phyloP scores from a whole-genome alignment of 2,113 vertebrate genomes.

The Sylvicapra grimmia region DNA sequence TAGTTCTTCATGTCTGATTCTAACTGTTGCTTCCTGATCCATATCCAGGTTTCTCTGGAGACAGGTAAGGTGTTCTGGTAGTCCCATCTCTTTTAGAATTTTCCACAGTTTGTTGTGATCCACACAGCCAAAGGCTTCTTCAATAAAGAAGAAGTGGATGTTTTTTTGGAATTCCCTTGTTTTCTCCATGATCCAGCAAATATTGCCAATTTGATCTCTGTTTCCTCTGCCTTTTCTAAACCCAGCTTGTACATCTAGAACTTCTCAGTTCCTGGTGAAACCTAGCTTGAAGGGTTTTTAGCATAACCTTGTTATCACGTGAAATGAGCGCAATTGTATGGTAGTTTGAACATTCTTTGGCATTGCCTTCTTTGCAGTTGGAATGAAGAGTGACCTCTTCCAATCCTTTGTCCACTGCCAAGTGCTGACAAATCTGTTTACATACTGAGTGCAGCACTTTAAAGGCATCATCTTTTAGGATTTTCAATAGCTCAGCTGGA shows the following conservation, averaged over 20 bases:
- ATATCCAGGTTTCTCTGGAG: background rate
- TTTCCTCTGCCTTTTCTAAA: background rate
- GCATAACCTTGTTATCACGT: background rate
- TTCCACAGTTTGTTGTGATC: background rate
- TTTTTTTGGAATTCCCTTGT: background rate
- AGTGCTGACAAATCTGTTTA: background rate
- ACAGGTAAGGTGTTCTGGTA: background rate
- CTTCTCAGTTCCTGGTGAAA: background rate
- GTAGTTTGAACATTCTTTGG: background rate
- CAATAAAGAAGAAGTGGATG: background rate
- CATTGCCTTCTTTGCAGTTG: background rate
- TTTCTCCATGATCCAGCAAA: background rate
- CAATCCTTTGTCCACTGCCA: background rate
- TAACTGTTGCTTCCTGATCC: background rate
- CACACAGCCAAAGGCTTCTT: background rate
- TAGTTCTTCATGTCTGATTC: background rate
- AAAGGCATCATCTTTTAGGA: background rate
- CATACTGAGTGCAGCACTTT: background rate
- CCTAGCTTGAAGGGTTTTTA: background rate
- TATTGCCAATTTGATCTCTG: background rate
- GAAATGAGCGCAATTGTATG: background rate
- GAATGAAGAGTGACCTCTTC: background rate
- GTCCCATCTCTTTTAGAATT: background rate
- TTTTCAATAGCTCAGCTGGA: background rate
- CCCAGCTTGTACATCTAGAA: background rate